Evolutionary conservation across 2,888 invertebrate genomes (phyloP).

Genomic region (Drosophila glabriapex): DNA sequence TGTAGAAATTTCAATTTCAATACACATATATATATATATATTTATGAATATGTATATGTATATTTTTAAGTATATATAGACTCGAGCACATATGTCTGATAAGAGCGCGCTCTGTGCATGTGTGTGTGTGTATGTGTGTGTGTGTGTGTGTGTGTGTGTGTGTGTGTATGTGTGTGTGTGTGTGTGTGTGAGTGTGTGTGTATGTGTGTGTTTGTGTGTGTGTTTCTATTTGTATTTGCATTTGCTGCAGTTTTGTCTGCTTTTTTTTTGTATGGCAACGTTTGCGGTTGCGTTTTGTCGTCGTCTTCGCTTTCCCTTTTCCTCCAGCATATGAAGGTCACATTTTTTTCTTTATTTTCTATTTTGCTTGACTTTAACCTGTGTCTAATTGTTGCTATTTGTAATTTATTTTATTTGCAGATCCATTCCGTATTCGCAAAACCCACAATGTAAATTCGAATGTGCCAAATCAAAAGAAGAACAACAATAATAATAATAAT

Average conservation of each 20-base stretch:
- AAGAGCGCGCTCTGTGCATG: constrained; percentile 9
- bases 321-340: constrained; percentile 59
- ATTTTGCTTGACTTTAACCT: constrained; percentile 39
- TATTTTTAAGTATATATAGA: too few species aligned
- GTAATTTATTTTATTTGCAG: constrained; percentile 46
- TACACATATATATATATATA: not conserved
- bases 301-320: constrained; percentile 63
- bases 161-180: not conserved
- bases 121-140: not conserved
- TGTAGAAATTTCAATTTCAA: constrained; percentile 9
- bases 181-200: too few species aligned
- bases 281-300: constrained; percentile 22
- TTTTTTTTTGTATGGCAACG: not conserved
- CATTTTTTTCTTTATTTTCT: constrained; percentile 16
- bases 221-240: constrained; percentile 6
- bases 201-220: not conserved
- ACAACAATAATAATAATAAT: constrained; percentile 27
- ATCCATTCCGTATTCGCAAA: constrained; percentile 48
- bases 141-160: constrained; percentile 3
- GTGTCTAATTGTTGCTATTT: constrained; percentile 51
- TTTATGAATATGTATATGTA: not conserved
- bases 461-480: constrained; percentile 49
- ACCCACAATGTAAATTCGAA: constrained; percentile 39
- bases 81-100: constrained; percentile 11
- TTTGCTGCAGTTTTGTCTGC: constrained; percentile 22